Evolutionary conservation across 2,113 vertebrate species (phyloP).

Genomic region (Zosterops hypoxanthus): DNA sequence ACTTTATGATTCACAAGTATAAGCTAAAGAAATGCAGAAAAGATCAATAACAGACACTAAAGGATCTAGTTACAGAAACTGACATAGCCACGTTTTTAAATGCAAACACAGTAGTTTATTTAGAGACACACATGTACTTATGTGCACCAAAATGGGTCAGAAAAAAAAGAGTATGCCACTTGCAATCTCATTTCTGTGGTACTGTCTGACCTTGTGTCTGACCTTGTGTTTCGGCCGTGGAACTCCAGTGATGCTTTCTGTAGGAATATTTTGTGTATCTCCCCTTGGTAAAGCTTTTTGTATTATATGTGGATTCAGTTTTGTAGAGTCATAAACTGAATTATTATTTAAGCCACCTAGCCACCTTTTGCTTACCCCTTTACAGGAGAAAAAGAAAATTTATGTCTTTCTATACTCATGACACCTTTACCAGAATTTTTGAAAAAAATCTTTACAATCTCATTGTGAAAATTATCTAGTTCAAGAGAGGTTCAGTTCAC

Average conservation of each 20-base stretch:
- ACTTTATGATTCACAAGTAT: not conserved
- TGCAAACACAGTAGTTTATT: conserved; percentile 12
- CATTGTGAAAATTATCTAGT: not conserved
- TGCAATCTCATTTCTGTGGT: not conserved
- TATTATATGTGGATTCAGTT: not conserved
- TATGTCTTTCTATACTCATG: not conserved
- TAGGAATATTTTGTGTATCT: not conserved
- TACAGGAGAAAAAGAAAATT: not conserved
- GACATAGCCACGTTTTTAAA: conserved; percentile 19
- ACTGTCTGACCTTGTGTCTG: not conserved
- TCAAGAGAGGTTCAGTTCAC: not conserved
- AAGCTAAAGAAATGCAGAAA: conserved; percentile 26
- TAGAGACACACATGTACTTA: not conserved
- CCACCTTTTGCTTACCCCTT: not conserved
- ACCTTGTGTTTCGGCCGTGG: not conserved
- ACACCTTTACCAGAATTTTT: not conserved
- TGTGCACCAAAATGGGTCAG: not conserved
- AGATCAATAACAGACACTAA: conserved; percentile 31
- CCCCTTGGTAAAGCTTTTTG: not conserved
- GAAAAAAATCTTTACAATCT: not conserved
- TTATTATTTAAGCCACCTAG: not conserved
- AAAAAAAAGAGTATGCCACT: not conserved
- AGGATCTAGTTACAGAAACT: conserved; percentile 42
- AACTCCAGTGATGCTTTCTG: not conserved
- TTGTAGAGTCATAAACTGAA: not conserved